Evolutionary conservation across 2,113 vertebrate genomes (phyloP).

Genomic region (Tenebrosternarchus preto): DNA sequence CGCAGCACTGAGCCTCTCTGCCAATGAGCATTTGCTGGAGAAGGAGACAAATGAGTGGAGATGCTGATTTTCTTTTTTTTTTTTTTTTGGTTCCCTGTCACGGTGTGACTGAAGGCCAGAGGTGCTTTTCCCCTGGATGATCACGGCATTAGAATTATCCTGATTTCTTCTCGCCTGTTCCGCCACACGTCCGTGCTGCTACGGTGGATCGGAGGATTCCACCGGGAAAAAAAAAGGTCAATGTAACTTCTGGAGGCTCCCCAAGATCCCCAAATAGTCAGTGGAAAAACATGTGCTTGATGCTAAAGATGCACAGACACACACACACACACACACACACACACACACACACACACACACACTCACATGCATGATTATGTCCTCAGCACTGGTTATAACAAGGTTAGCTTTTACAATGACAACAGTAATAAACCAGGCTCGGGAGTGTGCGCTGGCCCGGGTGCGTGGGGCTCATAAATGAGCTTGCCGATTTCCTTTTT

Average conservation of each 20-base stretch:
- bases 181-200: background rate
- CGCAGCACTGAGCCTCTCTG: constrained; percentile 24
- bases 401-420: constrained; percentile 48
- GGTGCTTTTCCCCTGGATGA: constrained; percentile 18
- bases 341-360: background rate
- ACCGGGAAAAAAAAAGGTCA: background rate
- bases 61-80: too few relatives aligned
- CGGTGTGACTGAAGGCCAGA: constrained; percentile 42
- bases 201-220: background rate
- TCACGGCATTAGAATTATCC: background rate
- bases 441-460: constrained; percentile 15
- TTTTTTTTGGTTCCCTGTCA: constrained; percentile 30
- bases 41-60: constrained; percentile 40
- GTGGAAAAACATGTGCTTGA: background rate
- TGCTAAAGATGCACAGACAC: background rate
- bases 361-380: constrained; percentile 26
- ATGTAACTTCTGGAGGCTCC: background rate
- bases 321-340: constrained; percentile 8
- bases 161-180: background rate
- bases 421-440: constrained; percentile 48
- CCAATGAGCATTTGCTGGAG: constrained; percentile 32
- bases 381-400: constrained; percentile 40
- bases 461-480: constrained; percentile 28
- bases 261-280: background rate
- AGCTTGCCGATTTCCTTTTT: constrained; percentile 21